Evolutionary conservation across 2,113 vertebrate species (phyloP).

Genomic region (Amazona guildingii): DNA sequence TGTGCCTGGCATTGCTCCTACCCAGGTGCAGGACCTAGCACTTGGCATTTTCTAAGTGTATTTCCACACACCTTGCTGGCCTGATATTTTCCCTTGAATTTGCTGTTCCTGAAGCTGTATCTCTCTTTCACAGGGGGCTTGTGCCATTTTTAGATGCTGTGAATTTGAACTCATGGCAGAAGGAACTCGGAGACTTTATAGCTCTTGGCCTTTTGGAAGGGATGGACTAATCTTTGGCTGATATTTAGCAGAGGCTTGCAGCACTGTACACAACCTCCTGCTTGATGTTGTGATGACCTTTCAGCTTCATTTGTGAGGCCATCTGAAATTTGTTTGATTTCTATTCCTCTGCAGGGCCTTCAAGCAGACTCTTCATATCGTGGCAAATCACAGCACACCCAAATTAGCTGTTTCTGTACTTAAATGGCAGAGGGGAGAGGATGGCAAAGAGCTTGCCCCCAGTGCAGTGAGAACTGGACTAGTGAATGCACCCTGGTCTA

Average conservation of each 20-base stretch:
- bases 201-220: not conserved
- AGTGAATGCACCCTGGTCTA: not conserved
- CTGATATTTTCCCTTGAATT: not conserved
- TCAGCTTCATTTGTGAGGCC: not conserved
- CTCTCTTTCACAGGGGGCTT: not conserved
- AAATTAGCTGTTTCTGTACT: not conserved
- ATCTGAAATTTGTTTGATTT: slow-evolving; percentile 25
- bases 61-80: not conserved
- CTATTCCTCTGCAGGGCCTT: not conserved
- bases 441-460: not conserved
- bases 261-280: not conserved
- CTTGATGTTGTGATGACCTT: slow-evolving; percentile 32
- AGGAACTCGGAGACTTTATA: not conserved
- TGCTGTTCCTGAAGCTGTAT: not conserved
- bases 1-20: too few species aligned
- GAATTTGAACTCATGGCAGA: not conserved
- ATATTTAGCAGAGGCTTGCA: slow-evolving; percentile 57
- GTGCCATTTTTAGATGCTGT: not conserved
- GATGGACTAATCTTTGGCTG: slow-evolving; percentile 45
- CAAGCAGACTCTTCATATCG: not conserved
- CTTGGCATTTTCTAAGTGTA: not conserved
- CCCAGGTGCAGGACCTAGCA: too few species aligned
- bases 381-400: not conserved
- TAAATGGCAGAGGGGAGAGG: rapidly evolving
- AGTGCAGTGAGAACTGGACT: rapidly evolving